Conservation (phyloP, 2,888 invertebrate species). For the Cantharis flavilabris region DNA sequence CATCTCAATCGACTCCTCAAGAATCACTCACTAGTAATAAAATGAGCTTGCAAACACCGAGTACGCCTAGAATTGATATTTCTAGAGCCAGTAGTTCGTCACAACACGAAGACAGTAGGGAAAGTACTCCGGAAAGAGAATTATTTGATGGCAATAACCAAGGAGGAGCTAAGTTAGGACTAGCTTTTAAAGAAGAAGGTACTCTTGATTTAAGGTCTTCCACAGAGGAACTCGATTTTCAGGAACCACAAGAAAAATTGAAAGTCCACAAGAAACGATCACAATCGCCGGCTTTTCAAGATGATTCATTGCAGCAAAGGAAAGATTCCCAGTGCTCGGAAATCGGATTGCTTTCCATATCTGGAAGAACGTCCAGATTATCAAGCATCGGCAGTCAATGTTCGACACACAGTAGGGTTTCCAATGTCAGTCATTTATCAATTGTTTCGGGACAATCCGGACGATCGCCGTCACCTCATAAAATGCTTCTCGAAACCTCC, state of each 20-base stretch:
- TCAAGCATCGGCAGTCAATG: conserved; percentile 84
- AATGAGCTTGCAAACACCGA: conserved; percentile 63
- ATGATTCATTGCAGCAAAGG: conserved; percentile 55
- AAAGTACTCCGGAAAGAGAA: conserved; percentile 84
- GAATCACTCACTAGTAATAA: conserved; percentile 37
- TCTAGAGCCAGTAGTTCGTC: conserved; percentile 88
- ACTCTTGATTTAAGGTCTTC: conserved; percentile 84
- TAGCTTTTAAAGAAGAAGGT: conserved; percentile 65
- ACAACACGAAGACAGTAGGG: conserved; percentile 80
- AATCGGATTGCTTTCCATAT: conserved; percentile 73
- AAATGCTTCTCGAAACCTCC: conserved; percentile 86
- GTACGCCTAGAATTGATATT: conserved; percentile 85
- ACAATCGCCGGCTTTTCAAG: conserved; percentile 46
- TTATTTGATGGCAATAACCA: conserved; percentile 57
- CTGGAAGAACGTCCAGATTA: conserved; percentile 80
- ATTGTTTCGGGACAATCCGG: conserved; percentile 61
- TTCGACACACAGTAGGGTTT: conserved; percentile 52
- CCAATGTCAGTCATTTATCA: conserved; percentile 62
- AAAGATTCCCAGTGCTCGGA: conserved; percentile 68
- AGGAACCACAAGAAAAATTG: conserved; percentile 61
- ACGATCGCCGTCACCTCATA: conserved; percentile 80
- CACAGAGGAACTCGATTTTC: conserved; percentile 85
- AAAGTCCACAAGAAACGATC: conserved; percentile 48
- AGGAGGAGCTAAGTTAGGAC: conserved; percentile 50
- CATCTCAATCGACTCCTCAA: conserved; percentile 42